Percentiles rank a stretch among this genome's conserved stretches.
Conservation (phyloP, 1,140 invertebrate species). For the Platorchestia sp. region DNA sequence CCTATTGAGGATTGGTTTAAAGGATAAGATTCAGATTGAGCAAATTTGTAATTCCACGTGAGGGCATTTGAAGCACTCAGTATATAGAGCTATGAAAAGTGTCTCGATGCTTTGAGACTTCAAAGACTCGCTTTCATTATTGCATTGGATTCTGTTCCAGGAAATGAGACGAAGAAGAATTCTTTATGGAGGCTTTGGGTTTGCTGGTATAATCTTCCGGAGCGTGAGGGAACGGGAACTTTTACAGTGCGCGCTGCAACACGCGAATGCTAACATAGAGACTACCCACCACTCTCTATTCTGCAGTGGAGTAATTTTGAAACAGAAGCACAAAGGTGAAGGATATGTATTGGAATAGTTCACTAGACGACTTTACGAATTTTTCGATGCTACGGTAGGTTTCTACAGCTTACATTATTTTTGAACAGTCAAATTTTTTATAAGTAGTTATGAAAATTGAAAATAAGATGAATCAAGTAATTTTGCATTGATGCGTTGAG, state of each 20-base stretch:
- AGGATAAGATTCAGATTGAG: slow-evolving; percentile 2
- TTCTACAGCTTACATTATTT: no score
- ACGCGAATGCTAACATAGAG: background rate
- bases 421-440: no score
- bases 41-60: slow-evolving; percentile 19
- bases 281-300: background rate
- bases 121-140: slow-evolving; percentile 1
- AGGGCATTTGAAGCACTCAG: slow-evolving; percentile 6
- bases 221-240: background rate
- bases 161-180: background rate
- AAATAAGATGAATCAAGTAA: no score
- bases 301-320: background rate
- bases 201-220: background rate
- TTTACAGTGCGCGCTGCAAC: no score
- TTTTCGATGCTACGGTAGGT: no score
- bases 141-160: background rate
- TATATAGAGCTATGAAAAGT: slow-evolving; percentile 2
- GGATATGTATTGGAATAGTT: no score
- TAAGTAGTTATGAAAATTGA: no score
- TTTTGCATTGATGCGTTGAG: no score
- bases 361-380: no score
- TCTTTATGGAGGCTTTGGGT: background rate
- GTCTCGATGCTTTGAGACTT: background rate
- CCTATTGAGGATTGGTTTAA: slow-evolving; percentile 27
- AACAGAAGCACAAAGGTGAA: no score